Conservation (phyloP, 37 sponge, comb jelly and placozoan species). For the Chondrilla cf. caribensis region DNA sequence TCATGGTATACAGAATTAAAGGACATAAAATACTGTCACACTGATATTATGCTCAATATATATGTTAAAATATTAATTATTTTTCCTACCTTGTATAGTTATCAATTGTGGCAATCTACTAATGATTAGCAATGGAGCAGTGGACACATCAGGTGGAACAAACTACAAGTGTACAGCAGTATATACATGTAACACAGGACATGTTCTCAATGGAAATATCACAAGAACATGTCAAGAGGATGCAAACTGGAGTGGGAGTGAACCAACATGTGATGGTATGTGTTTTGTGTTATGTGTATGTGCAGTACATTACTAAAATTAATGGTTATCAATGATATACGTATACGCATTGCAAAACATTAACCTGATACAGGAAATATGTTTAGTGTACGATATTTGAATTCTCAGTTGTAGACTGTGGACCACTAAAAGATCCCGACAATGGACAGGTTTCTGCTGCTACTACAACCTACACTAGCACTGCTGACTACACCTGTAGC, state of each 20-base stretch:
- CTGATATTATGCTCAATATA: not conserved
- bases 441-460: not conserved
- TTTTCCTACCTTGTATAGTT: too few relatives aligned
- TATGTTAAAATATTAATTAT: too few relatives aligned
- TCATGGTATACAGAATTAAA: too few relatives aligned
- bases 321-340: too few relatives aligned
- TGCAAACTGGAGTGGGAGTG: not conserved
- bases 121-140: not conserved
- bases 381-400: too few relatives aligned
- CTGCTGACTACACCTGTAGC: not conserved
- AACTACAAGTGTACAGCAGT: constrained; percentile 6
- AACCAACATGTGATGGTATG: constrained; percentile 2
- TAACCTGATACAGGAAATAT: too few relatives aligned
- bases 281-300: too few relatives aligned
- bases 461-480: not conserved
- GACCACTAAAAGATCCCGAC: not conserved
- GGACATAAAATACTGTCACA: not conserved
- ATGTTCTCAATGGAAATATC: not conserved
- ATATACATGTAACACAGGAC: not conserved
- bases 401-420: not conserved
- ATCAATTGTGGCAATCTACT: not conserved
- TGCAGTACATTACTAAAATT: not conserved
- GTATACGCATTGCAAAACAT: too few relatives aligned
- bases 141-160: constrained; percentile 7
- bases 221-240: constrained; percentile 9